Evolutionary conservation across 1,140 invertebrate genomes (phyloP), one percentile per base, ranked within the genome.

Genomic region (Leguminivora glycinivorella): DNA sequence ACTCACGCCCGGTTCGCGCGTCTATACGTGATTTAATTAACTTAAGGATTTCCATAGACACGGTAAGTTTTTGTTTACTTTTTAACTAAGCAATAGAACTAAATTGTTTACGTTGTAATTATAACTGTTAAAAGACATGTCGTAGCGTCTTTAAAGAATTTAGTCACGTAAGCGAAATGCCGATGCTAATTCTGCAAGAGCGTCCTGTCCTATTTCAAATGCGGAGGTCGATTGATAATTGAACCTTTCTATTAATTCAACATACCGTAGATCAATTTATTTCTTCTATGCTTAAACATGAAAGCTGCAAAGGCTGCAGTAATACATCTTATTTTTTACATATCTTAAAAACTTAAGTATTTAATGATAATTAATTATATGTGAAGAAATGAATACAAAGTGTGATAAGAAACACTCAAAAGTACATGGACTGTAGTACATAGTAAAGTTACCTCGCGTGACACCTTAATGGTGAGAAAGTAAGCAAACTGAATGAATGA

Each of bases 401-500:
- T 19, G n/a, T 47, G 6, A 47, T 5, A 47, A n/a, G 40, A 17
- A n/a, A 17, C 2, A 6, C n/a, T 38, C 10, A 38, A 12, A 9
- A 2, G 10, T 38, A 38, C 1, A 4, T 43, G n/a, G 34, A 43
- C 0, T 43, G 17, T 43, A 52, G 47, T 9, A 10, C 7, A 52
- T 52, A 52, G 19, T 52, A 52, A 22, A 52, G 47, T 22, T 52
- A 52, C 7, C 58, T 17, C 25, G 58, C 26, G 58, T 29, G 58
- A 22, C 58, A 17, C 19, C 25, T 63, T 63, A n/a, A 60, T 25
- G 14, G 25, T 60, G 58, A 29, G 58, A 63, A 63, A 63, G 58
- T 63, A 31, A 63, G 58, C 29, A 63, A 63, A 34, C 58, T 63
- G 25, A 31, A 63, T 63, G 58, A 63, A 63, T 63, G 26, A 63